Percentiles rank a stretch among this genome's conserved stretches.
Evolutionary conservation across 1,140 invertebrate genomes (phyloP).

Genomic region (Goniozus legneri): DNA sequence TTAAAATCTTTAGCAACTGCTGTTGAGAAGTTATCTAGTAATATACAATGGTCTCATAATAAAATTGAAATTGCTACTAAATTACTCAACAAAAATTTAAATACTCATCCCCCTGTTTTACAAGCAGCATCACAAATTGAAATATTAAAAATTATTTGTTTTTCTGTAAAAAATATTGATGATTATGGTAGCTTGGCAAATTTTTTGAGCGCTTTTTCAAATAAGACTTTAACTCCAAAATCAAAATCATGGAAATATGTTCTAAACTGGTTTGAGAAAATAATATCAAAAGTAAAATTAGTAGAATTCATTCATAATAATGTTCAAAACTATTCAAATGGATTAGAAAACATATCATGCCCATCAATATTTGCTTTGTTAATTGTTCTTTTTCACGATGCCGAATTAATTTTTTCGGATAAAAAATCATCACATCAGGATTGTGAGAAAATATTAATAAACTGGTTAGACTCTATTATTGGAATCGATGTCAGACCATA

Average conservation of each 20-base stretch:
- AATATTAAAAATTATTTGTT: constrained; percentile 23
- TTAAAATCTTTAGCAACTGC: constrained; percentile 21
- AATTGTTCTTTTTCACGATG: constrained; percentile 22
- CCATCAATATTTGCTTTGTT: constrained; percentile 14
- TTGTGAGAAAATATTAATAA: neutral
- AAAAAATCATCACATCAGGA: constrained; percentile 10
- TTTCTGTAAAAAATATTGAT: constrained; percentile 9
- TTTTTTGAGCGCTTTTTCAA: constrained; percentile 21
- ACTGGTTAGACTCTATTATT: constrained; percentile 13
- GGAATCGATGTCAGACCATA: constrained; percentile 21
- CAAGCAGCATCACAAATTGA: constrained; percentile 25
- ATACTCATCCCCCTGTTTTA: constrained; percentile 26
- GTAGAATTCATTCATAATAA: constrained; percentile 14
- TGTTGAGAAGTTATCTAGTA: neutral
- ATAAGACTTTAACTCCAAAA: constrained; percentile 15
- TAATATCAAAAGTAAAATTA: constrained; percentile 3
- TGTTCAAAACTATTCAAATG: constrained; percentile 9
- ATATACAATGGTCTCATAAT: constrained; percentile 9
- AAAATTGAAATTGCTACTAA: constrained; percentile 22
- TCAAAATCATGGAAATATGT: constrained; percentile 19
- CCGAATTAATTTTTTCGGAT: constrained; percentile 9
- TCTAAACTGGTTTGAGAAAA: constrained; percentile 12
- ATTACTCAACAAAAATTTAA: constrained; percentile 29
- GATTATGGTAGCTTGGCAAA: constrained; percentile 14
- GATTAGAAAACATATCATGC: constrained; percentile 1